Conservation (phyloP, 1,140 invertebrate species). For the Paraescarpia echinospica region DNA sequence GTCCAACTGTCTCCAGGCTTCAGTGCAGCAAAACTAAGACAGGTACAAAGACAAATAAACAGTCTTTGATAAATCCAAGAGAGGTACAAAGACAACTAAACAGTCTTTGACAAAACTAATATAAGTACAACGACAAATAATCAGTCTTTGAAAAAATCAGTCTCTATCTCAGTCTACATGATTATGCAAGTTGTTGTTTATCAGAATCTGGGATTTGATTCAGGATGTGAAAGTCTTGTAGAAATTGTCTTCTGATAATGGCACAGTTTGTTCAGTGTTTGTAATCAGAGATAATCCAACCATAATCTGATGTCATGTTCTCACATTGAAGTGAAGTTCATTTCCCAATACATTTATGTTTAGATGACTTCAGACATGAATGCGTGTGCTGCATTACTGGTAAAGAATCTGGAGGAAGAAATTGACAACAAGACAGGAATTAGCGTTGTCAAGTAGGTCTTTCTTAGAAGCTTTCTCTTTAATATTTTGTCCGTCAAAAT, state of each 20-base stretch:
- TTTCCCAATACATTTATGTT: neutral
- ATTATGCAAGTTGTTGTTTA: neutral
- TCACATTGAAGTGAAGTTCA: neutral
- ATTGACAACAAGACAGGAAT: neutral
- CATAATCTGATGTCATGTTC: neutral
- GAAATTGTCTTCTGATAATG: neutral
- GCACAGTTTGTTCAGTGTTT: neutral
- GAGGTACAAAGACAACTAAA: neutral
- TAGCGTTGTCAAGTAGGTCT: neutral
- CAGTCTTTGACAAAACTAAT: slow-evolving; percentile 31
- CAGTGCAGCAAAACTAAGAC: slow-evolving; percentile 36
- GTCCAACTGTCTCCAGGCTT: slow-evolving; percentile 39
- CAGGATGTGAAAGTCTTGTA: slow-evolving; percentile 20
- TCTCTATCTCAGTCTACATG: neutral
- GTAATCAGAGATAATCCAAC: neutral
- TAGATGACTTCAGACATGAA: neutral
- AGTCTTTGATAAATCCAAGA: neutral
- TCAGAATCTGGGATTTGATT: slow-evolving; percentile 7
- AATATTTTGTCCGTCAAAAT: too few relatives aligned
- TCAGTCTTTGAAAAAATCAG: neutral
- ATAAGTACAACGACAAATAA: slow-evolving; percentile 16
- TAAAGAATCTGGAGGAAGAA: neutral
- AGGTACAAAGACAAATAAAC: slow-evolving; percentile 25
- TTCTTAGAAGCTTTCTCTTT: neutral
- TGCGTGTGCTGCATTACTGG: neutral